These are phyloP conservation scores for Microctonus aethiopoides DNA, from an alignment of 2,888 invertebrate species.

Conservation along the genomic window DNA sequence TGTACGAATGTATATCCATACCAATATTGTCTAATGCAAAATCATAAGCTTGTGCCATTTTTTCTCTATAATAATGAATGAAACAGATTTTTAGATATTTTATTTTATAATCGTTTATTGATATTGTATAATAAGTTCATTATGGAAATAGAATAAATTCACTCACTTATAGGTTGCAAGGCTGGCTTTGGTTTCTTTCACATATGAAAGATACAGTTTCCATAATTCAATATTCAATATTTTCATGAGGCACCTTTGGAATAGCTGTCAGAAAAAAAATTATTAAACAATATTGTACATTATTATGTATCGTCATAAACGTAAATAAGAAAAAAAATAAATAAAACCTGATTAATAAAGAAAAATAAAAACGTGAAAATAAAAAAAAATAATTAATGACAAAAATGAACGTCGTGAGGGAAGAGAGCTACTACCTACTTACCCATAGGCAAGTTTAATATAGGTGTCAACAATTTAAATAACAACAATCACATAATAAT, in stretches of 20 bases:
- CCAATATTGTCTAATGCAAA: slow-evolving; percentile 99
- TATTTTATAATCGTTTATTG: not conserved
- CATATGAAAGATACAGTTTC: slow-evolving; percentile 97
- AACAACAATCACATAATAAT: slow-evolving; percentile 44
- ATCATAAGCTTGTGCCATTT: slow-evolving; percentile 99
- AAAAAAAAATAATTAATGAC: slow-evolving; percentile 39
- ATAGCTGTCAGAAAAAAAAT: slow-evolving; percentile 77
- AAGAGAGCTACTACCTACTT: slow-evolving; percentile 54
- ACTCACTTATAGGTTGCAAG: slow-evolving; percentile 92
- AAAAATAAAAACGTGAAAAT: slow-evolving; percentile 37
- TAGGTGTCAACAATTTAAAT: slow-evolving; percentile 24
- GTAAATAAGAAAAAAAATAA: slow-evolving; percentile 41
- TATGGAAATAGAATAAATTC: slow-evolving; percentile 30
- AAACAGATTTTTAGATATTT: not conserved
- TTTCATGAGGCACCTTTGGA: slow-evolving; percentile 97
- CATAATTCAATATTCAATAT: slow-evolving; percentile 99
- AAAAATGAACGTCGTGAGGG: slow-evolving; percentile 24
- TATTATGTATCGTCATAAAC: slow-evolving; percentile 39
- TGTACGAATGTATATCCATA: slow-evolving; percentile 96
- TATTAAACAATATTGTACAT: slow-evolving; percentile 39
- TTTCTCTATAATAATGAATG: slow-evolving; percentile 78
- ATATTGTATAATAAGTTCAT: slow-evolving; percentile 10
- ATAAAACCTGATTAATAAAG: slow-evolving; percentile 21
- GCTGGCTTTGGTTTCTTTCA: slow-evolving; percentile 96
- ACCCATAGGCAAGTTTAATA: slow-evolving; percentile 54